Conservation (phyloP, 2,888 invertebrate species). For the Dryadula phaetusa region DNA sequence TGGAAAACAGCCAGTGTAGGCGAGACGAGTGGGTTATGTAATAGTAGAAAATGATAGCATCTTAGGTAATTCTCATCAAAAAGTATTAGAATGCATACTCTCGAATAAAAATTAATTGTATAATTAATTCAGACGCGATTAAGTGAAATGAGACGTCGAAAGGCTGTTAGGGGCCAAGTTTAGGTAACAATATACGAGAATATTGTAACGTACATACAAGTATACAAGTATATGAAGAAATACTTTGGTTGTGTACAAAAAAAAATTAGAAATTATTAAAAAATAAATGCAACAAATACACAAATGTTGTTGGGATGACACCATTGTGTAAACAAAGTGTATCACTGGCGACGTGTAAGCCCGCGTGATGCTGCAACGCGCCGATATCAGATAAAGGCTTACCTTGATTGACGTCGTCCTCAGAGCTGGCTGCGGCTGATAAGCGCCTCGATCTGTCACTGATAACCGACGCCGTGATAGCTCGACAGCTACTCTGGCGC, state of each 20-base stretch:
- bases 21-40: background rate
- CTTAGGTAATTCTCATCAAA: constrained; percentile 24
- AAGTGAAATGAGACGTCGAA: background rate
- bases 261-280: too few species aligned
- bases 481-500: constrained; percentile 1
- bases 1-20: constrained; percentile 9
- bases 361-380: constrained; percentile 55
- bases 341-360: constrained; percentile 45
- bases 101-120: background rate
- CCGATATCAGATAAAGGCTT: constrained; percentile 52
- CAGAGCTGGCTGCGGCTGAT: constrained; percentile 58
- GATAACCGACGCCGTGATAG: constrained; percentile 54
- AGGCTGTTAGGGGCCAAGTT: background rate
- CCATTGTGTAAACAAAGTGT: background rate
- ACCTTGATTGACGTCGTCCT: constrained; percentile 73
- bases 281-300: too few species aligned
- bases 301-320: background rate
- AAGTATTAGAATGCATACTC: constrained; percentile 12
- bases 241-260: too few species aligned
- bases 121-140: background rate
- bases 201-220: too few species aligned
- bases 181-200: background rate
- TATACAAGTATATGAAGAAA: too few species aligned
- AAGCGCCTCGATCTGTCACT: constrained; percentile 70
- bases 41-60: constrained; percentile 6